Conservation (phyloP, 2,113 vertebrate genomes). For the Drymodes brunneopygia region DNA sequence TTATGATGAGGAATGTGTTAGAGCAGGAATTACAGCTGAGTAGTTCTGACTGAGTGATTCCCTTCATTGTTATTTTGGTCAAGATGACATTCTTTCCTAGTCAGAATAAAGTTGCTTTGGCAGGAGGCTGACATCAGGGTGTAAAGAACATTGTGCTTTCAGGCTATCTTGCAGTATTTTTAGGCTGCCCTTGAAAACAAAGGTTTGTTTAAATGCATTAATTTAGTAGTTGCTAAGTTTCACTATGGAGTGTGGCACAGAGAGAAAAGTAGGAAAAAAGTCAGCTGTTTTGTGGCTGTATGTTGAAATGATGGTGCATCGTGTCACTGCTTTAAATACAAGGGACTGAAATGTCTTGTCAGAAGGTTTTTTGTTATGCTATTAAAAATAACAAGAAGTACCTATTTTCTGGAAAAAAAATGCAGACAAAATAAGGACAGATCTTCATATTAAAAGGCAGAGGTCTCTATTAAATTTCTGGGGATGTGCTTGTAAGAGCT, state of each 20-base stretch:
- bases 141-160: not conserved
- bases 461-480: not conserved
- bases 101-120: not conserved
- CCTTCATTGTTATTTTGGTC: not conserved
- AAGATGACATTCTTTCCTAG: not conserved
- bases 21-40: not conserved
- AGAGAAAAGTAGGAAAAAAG: not conserved
- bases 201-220: not conserved
- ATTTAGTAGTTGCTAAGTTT: not conserved
- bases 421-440: not conserved
- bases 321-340: not conserved
- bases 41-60: not conserved
- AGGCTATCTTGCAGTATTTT: not conserved
- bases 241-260: not conserved
- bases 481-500: not conserved
- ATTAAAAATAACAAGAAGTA: not conserved
- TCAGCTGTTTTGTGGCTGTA: not conserved
- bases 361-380: not conserved
- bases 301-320: slow-evolving; percentile 1
- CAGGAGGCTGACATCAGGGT: not conserved
- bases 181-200: not conserved
- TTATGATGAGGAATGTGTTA: not conserved
- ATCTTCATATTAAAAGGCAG: not conserved
- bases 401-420: not conserved
- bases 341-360: not conserved